A percentile compares a stretch with the other conserved stretches of the same genome.
phyloP scores from a whole-genome alignment of 1,140 invertebrate species.

The Drosophila seguyi region DNA sequence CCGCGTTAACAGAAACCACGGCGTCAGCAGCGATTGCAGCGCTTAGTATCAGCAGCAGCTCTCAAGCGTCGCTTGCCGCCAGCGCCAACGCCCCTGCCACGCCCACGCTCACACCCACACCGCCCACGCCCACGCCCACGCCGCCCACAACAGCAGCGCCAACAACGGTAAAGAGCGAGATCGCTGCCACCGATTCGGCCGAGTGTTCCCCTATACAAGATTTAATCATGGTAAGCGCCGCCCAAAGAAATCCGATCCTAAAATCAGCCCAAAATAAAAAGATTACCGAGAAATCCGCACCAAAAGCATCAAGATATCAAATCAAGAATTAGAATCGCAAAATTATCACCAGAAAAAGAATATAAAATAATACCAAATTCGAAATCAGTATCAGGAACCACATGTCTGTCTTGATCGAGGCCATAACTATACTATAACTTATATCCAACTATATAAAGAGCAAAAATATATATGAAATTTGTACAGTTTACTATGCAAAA shows the following conservation, averaged over 20 bases:
- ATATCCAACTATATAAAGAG: slow-evolving; percentile 45
- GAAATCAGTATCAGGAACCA: slow-evolving; percentile 22
- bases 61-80: slow-evolving; percentile 74
- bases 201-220: slow-evolving; percentile 81
- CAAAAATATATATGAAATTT: slow-evolving; percentile 61
- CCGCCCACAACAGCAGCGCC: slow-evolving; percentile 29
- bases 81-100: slow-evolving; percentile 37
- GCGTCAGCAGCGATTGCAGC: slow-evolving; percentile 83
- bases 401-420: slow-evolving; percentile 21
- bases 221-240: slow-evolving; percentile 81
- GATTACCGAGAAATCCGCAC: slow-evolving; percentile 48
- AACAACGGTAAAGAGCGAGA: slow-evolving; percentile 74
- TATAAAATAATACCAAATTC: slow-evolving; percentile 7
- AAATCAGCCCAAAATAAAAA: slow-evolving; percentile 13
- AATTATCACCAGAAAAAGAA: slow-evolving; percentile 22
- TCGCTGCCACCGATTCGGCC: slow-evolving; percentile 74
- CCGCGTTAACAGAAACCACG: slow-evolving; percentile 83
- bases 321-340: slow-evolving; percentile 34
- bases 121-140: slow-evolving; percentile 39
- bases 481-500: slow-evolving; percentile 78
- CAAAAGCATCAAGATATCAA: slow-evolving; percentile 24
- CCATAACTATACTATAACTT: slow-evolving; percentile 28
- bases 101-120: slow-evolving; percentile 29
- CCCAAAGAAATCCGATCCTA: slow-evolving; percentile 47
- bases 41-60: slow-evolving; percentile 84